Percentiles rank a stretch among this genome's conserved stretches.
phyloP scores from a whole-genome alignment of 2,113 vertebrate genomes.

The Papio anubis region DNA sequence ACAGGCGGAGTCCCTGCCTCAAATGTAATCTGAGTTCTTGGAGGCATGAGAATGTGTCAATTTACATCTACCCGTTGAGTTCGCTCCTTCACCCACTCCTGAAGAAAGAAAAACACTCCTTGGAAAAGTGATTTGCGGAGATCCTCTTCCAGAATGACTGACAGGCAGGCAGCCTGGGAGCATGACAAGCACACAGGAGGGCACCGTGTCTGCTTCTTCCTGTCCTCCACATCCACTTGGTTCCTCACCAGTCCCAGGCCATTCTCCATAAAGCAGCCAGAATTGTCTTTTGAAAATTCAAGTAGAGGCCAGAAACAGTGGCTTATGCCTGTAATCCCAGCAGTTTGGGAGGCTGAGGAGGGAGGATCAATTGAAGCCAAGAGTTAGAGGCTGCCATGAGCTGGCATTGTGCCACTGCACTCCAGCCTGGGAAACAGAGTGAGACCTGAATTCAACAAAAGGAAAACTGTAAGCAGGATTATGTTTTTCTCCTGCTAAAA shows the following conservation, averaged over 20 bases:
- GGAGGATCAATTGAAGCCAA: background rate
- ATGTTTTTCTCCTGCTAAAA: background rate
- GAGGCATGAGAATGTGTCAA: background rate
- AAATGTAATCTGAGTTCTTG: background rate
- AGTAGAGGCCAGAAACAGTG: background rate
- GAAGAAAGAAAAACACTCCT: background rate
- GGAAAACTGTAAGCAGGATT: too few species aligned
- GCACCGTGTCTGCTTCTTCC: background rate
- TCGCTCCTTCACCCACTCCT: background rate
- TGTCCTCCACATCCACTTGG: background rate
- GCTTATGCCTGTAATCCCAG: background rate
- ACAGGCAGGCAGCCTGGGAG: fast-evolving
- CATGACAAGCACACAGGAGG: background rate
- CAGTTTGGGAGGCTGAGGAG: background rate
- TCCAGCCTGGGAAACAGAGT: background rate
- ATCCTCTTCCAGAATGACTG: too few species aligned
- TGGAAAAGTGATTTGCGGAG: background rate
- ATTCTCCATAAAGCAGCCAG: background rate
- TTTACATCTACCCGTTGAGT: background rate
- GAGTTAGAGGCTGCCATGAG: background rate
- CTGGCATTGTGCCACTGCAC: background rate
- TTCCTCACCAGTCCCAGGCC: background rate
- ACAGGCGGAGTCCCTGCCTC: background rate
- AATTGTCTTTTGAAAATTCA: background rate
- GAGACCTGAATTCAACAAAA: background rate